Conservation (phyloP, 2,888 invertebrate species). For the Pandemis heparana region DNA sequence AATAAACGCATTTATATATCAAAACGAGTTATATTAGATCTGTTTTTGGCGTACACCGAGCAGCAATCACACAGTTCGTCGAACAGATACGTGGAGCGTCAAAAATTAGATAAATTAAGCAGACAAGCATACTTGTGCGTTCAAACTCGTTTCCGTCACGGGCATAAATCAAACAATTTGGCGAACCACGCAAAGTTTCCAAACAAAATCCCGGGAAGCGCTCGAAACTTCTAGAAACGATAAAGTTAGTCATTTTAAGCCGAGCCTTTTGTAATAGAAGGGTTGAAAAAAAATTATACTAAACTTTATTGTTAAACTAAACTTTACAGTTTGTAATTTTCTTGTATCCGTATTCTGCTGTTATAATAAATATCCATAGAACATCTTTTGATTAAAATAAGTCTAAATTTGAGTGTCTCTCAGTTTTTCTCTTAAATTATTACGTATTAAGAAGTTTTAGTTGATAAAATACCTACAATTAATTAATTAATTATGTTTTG, state of each 20-base stretch:
- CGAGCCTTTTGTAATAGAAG: constrained; percentile 8
- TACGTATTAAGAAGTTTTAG: too few species aligned
- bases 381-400: too few species aligned
- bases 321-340: not conserved
- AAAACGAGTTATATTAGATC: not conserved
- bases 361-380: not conserved
- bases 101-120: constrained; percentile 19
- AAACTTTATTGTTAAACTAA: not conserved
- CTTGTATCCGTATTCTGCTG: not conserved
- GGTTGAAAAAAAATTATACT: not conserved
- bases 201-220: constrained; percentile 18
- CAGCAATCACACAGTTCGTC: not conserved
- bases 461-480: too few species aligned
- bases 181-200: constrained; percentile 4
- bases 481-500: too few species aligned
- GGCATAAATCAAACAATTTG: constrained; percentile 28
- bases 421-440: too few species aligned
- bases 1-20: not conserved
- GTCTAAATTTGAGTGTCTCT: too few species aligned
- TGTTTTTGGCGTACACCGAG: not conserved
- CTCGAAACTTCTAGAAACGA: constrained; percentile 17
- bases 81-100: not conserved
- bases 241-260: constrained; percentile 23
- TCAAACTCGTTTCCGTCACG: constrained; percentile 9
- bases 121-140: constrained; percentile 9